Evolutionary conservation across 2,888 invertebrate genomes (phyloP).

Genomic region (Nomada ferruginata): DNA sequence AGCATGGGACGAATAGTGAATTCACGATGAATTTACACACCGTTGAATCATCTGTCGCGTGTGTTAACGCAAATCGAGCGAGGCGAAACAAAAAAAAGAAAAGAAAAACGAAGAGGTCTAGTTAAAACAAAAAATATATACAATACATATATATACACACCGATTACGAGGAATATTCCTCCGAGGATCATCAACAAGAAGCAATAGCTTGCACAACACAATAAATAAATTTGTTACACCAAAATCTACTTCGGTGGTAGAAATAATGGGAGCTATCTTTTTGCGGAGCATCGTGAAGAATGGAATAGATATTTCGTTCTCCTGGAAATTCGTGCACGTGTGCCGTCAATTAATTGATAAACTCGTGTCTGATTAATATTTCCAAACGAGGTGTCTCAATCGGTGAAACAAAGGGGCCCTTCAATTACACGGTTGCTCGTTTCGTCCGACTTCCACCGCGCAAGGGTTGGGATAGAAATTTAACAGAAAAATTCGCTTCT

Average conservation of each 20-base stretch:
- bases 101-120: background rate
- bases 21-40: background rate
- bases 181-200: background rate
- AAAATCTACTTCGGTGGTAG: background rate
- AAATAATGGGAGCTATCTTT: background rate
- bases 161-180: background rate
- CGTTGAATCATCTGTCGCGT: background rate
- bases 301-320: background rate
- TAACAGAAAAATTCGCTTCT: background rate
- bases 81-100: too few species aligned
- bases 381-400: too few species aligned
- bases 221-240: background rate
- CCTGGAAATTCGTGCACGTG: background rate
- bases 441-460: background rate
- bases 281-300: background rate
- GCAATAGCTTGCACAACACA: constrained; percentile 1
- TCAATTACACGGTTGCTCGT: too few species aligned
- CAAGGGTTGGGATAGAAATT: background rate
- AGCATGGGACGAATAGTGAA: background rate
- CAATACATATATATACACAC: background rate
- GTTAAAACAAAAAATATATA: background rate
- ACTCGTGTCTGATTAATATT: too few species aligned
- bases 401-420: too few species aligned
- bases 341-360: background rate
- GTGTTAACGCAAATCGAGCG: too few species aligned